These are phyloP conservation scores for Pogonomyrmex barbatus DNA, from an alignment of 1,140 invertebrate genomes.

Conservation along the genomic window DNA sequence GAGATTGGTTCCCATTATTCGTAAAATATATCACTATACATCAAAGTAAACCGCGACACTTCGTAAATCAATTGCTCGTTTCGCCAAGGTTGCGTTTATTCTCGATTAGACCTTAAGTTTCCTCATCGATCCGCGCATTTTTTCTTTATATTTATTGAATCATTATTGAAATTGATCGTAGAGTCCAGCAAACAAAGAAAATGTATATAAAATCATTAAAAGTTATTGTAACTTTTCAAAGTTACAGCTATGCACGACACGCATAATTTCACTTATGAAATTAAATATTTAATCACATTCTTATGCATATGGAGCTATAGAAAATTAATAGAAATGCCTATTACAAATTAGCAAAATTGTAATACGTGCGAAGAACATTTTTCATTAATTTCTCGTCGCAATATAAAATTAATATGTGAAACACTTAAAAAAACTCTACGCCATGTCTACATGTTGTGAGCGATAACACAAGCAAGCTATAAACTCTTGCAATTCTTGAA, in stretches of 20 bases:
- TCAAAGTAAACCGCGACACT: not conserved
- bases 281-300: not conserved
- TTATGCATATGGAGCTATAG: not conserved
- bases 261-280: not conserved
- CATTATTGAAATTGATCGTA: not conserved
- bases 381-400: not conserved
- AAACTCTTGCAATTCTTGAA: not conserved
- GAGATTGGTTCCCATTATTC: not conserved
- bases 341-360: not conserved
- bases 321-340: not conserved
- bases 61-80: constrained; percentile 31
- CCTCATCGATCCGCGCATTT: not conserved
- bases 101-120: not conserved
- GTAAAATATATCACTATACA: not conserved
- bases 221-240: not conserved
- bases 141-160: not conserved
- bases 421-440: not conserved
- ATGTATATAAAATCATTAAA: not conserved
- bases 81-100: not conserved
- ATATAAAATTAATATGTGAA: not conserved
- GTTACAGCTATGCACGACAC: not conserved
- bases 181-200: not conserved
- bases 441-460: not conserved
- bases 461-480: not conserved
- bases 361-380: not conserved